Conservation (phyloP, 1,140 invertebrate genomes). For the Panagrolaimus sp. region DNA sequence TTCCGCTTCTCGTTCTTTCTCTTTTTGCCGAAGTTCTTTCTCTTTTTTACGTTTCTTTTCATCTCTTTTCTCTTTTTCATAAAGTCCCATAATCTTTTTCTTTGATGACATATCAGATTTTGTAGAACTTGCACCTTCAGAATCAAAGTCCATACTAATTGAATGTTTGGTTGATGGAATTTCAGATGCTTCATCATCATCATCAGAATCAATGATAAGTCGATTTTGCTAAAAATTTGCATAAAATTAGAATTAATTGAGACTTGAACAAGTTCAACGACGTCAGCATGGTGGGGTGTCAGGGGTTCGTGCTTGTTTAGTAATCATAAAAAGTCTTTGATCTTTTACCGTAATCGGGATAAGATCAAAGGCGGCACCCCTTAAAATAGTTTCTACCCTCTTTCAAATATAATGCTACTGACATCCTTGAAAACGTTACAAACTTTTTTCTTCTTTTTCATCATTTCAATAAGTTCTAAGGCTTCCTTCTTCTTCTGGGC, state of each 20-base stretch:
- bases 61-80: not conserved
- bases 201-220: not conserved
- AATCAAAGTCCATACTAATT: not conserved
- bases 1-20: not conserved
- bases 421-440: too few relatives aligned
- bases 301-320: too few relatives aligned
- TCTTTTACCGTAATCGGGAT: too few relatives aligned
- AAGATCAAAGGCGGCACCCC: not conserved
- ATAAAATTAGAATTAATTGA: too few relatives aligned
- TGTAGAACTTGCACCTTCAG: not conserved
- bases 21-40: not conserved
- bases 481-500: slow-evolving; percentile 4
- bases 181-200: not conserved
- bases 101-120: not conserved
- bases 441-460: not conserved
- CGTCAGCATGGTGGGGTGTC: too few relatives aligned
- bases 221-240: not conserved
- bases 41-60: not conserved
- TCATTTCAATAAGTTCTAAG: not conserved
- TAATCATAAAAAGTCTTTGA: too few relatives aligned
- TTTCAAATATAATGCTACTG: too few relatives aligned
- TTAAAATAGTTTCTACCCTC: too few relatives aligned
- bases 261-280: too few relatives aligned
- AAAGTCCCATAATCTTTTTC: not conserved
- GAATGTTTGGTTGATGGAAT: not conserved